phyloP scores from a whole-genome alignment of 2,113 vertebrate genomes.

The Rhegmatorhina hoffmannsi region DNA sequence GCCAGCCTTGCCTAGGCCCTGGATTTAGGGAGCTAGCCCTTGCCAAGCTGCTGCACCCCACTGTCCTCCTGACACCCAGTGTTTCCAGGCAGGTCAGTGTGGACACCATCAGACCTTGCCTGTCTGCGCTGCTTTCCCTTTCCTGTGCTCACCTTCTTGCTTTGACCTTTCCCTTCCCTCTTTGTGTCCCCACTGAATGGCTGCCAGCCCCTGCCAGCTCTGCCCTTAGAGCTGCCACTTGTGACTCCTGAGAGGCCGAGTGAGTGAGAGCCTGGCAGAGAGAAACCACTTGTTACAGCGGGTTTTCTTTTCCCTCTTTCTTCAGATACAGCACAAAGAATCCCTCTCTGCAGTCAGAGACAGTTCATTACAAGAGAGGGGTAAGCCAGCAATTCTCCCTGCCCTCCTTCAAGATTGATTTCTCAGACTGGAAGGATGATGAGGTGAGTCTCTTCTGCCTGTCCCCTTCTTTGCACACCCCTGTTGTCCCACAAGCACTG shows the following conservation, averaged over 20 bases:
- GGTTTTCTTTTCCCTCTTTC: neutral
- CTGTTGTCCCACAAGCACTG: neutral
- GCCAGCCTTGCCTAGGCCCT: neutral
- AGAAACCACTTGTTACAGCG: neutral
- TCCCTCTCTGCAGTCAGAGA: constrained; percentile 88
- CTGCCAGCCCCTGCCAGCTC: constrained; percentile 20
- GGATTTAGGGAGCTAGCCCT: neutral
- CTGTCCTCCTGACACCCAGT: neutral
- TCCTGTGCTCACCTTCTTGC: constrained; percentile 45
- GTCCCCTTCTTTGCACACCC: neutral
- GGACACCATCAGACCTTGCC: constrained; percentile 18
- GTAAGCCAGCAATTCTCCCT: constrained; percentile 97
- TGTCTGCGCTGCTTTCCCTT: constrained; percentile 41
- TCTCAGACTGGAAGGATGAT: constrained; percentile 95
- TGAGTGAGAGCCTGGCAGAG: neutral
- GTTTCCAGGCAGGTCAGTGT: constrained; percentile 12
- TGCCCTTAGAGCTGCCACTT: constrained; percentile 39
- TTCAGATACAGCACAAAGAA: constrained; percentile 92
- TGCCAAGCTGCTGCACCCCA: neutral
- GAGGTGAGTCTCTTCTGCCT: constrained; percentile 80
- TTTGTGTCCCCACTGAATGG: neutral
- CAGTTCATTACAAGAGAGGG: constrained; percentile 93
- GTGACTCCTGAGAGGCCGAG: neutral
- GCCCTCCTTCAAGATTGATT: constrained; percentile 96
- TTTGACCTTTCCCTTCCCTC: neutral